phyloP scores from a whole-genome alignment of 2,113 vertebrate genomes.

The Epinephelus moara region DNA sequence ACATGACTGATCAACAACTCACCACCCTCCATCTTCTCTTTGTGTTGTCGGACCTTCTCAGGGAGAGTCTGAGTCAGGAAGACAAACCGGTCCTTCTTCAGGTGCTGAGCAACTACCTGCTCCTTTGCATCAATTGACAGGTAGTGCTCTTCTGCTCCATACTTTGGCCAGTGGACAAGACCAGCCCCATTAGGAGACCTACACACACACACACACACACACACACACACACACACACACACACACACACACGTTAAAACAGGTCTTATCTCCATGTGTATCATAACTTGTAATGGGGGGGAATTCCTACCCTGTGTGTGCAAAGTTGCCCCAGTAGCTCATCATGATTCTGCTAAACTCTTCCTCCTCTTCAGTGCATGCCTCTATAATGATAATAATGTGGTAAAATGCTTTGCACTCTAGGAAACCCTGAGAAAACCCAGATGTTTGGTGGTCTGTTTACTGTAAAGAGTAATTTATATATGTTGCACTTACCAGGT shows the following conservation, averaged over 20 bases:
- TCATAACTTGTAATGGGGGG: background rate
- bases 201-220: background rate
- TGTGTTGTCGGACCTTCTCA: conserved; percentile 51
- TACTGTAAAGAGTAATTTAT: background rate
- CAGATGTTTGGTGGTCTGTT: background rate
- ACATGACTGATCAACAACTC: conserved; percentile 77
- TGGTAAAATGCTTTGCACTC: background rate
- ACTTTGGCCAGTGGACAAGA: conserved; percentile 81
- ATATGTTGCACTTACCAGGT: conserved; percentile 46
- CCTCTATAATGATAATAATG: conserved; percentile 50
- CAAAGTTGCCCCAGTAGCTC: conserved; percentile 87
- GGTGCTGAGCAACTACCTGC: conserved; percentile 61
- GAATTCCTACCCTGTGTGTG: conserved; percentile 80
- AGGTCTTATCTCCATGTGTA: background rate
- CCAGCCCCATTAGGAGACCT: conserved; percentile 81
- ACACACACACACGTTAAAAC: background rate
- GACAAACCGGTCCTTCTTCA: conserved; percentile 72
- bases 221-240: too few species aligned
- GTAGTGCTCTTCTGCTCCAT: conserved; percentile 71
- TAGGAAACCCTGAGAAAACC: background rate
- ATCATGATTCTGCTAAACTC: conserved; percentile 77
- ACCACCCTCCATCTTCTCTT: conserved; percentile 47
- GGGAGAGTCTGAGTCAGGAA: conserved; percentile 79
- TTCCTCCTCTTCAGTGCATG: conserved; percentile 77
- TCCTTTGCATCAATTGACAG: conserved; percentile 71